Percentiles rank a stretch among this genome's conserved stretches.
phyloP scores from a whole-genome alignment of 1,140 invertebrate species.

The Zaprionus nigranus region DNA sequence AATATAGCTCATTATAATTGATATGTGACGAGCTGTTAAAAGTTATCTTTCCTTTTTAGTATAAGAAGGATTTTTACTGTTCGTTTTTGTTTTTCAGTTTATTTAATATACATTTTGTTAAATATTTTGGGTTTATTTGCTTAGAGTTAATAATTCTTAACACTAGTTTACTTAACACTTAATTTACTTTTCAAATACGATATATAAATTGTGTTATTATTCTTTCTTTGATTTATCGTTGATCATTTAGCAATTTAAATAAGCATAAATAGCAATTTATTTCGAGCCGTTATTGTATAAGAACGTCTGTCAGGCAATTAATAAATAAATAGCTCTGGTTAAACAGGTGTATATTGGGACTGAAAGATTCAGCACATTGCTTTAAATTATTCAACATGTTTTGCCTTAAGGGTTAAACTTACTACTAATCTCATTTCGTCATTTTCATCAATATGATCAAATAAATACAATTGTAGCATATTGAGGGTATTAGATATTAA shows the following conservation, averaged over 20 bases:
- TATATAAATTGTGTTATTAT: conserved; percentile 30
- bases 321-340: conserved; percentile 67
- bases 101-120: conserved; percentile 49
- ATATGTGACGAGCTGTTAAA: conserved; percentile 78
- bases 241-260: conserved; percentile 60
- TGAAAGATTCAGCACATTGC: conserved; percentile 51
- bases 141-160: conserved; percentile 37
- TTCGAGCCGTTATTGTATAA: conserved; percentile 44
- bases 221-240: conserved; percentile 38
- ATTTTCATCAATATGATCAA: conserved; percentile 45
- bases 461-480: conserved; percentile 46
- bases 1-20: conserved; percentile 76
- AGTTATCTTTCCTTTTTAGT: conserved; percentile 52
- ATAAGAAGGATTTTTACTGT: conserved; percentile 51
- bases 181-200: conserved; percentile 45
- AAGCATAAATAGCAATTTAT: conserved; percentile 60
- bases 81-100: conserved; percentile 3
- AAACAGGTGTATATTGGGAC: conserved; percentile 26
- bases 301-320: conserved; percentile 59
- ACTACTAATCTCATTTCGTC: conserved; percentile 49
- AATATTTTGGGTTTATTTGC: conserved; percentile 28
- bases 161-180: conserved; percentile 66
- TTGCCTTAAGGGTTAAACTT: conserved; percentile 55
- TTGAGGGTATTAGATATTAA: conserved; percentile 27
- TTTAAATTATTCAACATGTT: conserved; percentile 67